phyloP scores from a whole-genome alignment of 2,113 vertebrate species.

The Ctenomys sociabilis region DNA sequence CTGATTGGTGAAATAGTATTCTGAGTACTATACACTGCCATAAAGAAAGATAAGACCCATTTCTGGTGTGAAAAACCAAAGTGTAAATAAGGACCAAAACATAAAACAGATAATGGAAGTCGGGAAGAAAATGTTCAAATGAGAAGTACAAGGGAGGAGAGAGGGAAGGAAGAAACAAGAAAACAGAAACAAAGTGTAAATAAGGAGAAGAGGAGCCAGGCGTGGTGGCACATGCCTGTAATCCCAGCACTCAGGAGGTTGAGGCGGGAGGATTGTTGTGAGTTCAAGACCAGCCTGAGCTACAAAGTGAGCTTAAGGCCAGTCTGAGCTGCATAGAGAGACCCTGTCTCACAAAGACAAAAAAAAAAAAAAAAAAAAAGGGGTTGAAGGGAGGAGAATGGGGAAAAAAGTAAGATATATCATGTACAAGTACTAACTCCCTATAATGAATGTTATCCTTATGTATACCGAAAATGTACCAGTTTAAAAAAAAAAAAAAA shows the following conservation, averaged over 20 bases:
- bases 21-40: neutral
- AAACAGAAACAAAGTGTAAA: neutral
- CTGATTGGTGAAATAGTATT: neutral
- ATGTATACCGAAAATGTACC: neutral
- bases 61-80: neutral
- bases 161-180: neutral
- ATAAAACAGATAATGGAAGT: neutral
- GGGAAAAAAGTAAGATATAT: neutral
- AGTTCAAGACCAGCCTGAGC: no score
- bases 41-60: neutral
- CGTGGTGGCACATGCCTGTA: no score
- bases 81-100: neutral
- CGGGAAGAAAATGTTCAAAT: neutral
- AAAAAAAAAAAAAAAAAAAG: neutral
- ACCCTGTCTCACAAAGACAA: no score
- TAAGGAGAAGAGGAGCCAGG: neutral
- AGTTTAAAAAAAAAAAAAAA: no score
- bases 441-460: neutral
- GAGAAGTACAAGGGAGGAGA: neutral
- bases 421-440: neutral
- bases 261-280: no score
- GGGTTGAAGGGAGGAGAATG: neutral
- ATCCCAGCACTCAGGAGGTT: no score
- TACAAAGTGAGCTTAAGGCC: no score
- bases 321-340: no score